These are phyloP conservation scores for Alethe castanea DNA, from an alignment of 2,113 vertebrate genomes.

Conservation along the genomic window DNA sequence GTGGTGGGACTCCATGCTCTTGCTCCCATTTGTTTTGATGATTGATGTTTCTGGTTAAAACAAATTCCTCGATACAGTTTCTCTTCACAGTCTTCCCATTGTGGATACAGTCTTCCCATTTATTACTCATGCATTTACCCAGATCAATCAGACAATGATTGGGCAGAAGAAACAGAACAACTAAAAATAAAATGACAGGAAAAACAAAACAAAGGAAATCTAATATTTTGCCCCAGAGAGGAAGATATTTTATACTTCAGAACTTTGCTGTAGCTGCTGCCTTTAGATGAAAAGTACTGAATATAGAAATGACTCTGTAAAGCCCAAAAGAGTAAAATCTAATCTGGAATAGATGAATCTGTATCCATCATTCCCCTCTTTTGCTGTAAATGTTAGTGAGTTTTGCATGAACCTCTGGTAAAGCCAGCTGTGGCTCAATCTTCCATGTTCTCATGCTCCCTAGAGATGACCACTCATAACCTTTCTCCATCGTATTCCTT, in stretches of 20 bases:
- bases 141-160: background rate
- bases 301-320: background rate
- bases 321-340: background rate
- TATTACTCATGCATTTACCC: background rate
- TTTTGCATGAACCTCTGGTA: background rate
- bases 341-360: background rate
- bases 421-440: background rate
- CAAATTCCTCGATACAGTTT: background rate
- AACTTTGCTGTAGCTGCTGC: background rate
- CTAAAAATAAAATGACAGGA: background rate
- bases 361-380: background rate
- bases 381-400: background rate
- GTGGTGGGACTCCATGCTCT: fast-evolving
- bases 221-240: background rate
- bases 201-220: background rate
- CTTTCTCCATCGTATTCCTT: background rate
- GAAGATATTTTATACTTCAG: background rate
- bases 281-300: background rate
- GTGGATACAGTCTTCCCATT: background rate
- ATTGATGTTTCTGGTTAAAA: background rate
- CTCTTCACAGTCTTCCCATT: background rate
- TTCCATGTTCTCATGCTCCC: background rate
- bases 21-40: background rate
- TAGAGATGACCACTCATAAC: background rate
- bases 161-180: background rate